Percentiles rank a stretch among this genome's conserved stretches.
phyloP scores from a whole-genome alignment of 2,797 vertebrate species.

The Gallinago solitaria region DNA sequence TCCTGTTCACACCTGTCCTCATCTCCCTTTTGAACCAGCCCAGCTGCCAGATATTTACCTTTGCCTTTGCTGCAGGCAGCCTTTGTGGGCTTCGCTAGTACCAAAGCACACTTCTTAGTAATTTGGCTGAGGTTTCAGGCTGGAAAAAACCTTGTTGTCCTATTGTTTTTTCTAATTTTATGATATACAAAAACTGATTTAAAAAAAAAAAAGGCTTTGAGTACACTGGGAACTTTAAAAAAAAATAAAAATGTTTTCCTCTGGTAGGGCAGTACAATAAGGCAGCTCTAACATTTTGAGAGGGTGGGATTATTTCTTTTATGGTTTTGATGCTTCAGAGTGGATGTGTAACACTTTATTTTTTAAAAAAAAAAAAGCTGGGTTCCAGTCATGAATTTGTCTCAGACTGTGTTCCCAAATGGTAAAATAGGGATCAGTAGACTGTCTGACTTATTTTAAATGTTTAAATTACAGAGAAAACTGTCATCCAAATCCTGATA shows the following conservation, averaged over 20 bases:
- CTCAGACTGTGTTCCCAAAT: neutral
- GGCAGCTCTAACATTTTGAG: neutral
- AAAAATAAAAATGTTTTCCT: neutral
- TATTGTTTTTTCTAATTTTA: neutral
- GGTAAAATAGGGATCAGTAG: neutral
- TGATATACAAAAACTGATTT: neutral
- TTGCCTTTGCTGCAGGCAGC: neutral
- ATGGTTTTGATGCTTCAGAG: neutral
- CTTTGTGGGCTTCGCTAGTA: neutral
- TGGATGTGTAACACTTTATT: neutral
- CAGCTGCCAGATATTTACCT: slow-evolving; percentile 38
- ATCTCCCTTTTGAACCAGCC: neutral
- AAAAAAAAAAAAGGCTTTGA: neutral
- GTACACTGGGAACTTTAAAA: neutral
- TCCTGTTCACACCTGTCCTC: slow-evolving; percentile 53
- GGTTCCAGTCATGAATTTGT: neutral
- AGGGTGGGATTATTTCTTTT: neutral
- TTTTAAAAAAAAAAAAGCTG: neutral
- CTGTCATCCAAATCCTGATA: neutral
- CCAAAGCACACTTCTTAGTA: neutral
- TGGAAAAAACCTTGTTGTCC: neutral
- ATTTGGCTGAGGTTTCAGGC: neutral
- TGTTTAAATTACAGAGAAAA: neutral
- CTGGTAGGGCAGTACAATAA: neutral
- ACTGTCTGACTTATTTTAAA: neutral